Evolutionary conservation across 2,888 invertebrate genomes (phyloP), one percentile per base, ranked within the genome.

Genomic region (Sylvicola fuscatus): DNA sequence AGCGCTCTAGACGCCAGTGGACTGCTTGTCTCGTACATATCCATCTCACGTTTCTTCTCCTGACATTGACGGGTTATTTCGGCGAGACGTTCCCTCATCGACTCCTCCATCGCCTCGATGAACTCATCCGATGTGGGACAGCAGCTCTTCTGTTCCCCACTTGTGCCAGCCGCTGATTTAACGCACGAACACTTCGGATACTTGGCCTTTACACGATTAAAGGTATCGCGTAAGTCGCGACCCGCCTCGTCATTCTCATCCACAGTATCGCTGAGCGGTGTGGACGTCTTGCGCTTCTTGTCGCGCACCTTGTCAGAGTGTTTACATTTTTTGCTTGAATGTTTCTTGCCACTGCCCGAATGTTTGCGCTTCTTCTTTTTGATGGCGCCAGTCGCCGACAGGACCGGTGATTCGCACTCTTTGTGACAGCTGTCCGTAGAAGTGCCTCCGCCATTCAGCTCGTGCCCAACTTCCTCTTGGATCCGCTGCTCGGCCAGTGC

Each of bases 401-500:
- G 21, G 4, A 8, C 8, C 5, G 4, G 5, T 6, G 4, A 6
- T 21, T 21, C 21, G 5, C 21, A 8, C 21, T 6, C 8, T n/a
- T n/a, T n/a, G n/a, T n/a, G n/a, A n/a, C n/a, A n/a, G 5, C 4
- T 6, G 5, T 6, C 8, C 21, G 8, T 6, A 6, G 21, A 8
- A 8, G 21, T 21, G 21, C 8, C 8, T 4, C 21, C 21, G 21
- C 21, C 21, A 21, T 8, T 8, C 5, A 21, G 21, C 4, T 21
- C 5, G 21, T 21, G 21, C 53, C 53, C 42, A 44, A 44, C 77
- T 52, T 83, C 83, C 48, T 82, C 81, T 61, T 75, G 69, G 42
- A 83, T 76, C 43, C 82, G 66, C 49, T 84, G 83, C 49, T 84
- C 84, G 0, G 84, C 87, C 39, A 86, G 59, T 7, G 83, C 83